Conservation (phyloP, 2,113 vertebrate species). For the Rattus rattus region DNA sequence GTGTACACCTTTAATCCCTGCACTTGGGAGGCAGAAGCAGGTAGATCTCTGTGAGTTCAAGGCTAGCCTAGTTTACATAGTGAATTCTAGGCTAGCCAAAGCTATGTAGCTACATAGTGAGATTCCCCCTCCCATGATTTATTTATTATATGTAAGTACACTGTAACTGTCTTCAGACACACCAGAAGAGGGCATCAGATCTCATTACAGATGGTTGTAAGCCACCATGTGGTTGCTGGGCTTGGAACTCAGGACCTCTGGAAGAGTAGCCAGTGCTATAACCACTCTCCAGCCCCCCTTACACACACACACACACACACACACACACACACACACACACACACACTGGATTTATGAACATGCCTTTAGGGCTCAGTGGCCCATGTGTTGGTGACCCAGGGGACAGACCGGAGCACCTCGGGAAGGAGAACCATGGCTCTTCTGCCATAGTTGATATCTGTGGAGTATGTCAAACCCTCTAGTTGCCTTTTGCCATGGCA, state of each 20-base stretch:
- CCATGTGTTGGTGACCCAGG: neutral
- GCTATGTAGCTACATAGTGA: neutral
- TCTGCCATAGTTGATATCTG: neutral
- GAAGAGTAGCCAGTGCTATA: too few species aligned
- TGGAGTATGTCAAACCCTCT: rapidly evolving
- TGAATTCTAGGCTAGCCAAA: neutral
- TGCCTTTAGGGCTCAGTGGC: neutral
- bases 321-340: too few species aligned
- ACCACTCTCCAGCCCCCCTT: too few species aligned
- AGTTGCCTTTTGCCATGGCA: neutral
- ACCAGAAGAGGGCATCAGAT: too few species aligned
- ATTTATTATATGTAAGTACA: too few species aligned
- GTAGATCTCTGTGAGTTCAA: neutral
- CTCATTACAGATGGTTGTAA: too few species aligned
- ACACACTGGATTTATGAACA: neutral
- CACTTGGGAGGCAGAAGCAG: neutral
- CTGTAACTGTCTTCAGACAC: too few species aligned
- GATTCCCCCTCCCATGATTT: neutral
- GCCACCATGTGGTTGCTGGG: too few species aligned
- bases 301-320: too few species aligned
- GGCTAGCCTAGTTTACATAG: neutral
- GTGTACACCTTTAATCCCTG: neutral
- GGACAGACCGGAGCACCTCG: too few species aligned
- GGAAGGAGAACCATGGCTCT: rapidly evolving
- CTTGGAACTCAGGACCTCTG: too few species aligned